Conservation (phyloP, 2,797 vertebrate species). For the Pipistrellus pipistrellus region DNA sequence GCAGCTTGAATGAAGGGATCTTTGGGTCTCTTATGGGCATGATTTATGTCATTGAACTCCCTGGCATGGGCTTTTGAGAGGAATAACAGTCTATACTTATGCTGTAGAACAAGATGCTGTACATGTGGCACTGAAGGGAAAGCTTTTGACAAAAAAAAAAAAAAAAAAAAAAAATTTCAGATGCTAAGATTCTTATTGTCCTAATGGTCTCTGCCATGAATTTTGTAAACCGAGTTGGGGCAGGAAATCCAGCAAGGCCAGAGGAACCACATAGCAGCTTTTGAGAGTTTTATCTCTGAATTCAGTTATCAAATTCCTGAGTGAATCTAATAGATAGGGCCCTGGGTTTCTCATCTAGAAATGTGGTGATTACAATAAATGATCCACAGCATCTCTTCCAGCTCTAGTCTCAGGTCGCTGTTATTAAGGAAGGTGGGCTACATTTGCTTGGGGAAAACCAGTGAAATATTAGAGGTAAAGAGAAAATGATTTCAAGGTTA, state of each 20-base stretch:
- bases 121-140: neutral
- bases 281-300: constrained; percentile 42
- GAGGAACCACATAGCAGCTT: neutral
- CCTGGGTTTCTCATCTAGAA: neutral
- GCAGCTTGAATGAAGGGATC: neutral
- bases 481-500: neutral
- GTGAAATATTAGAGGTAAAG: neutral
- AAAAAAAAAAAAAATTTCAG: too few relatives aligned
- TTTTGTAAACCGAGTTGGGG: neutral
- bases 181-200: neutral
- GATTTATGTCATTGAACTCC: neutral
- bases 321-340: neutral
- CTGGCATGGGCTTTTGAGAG: neutral
- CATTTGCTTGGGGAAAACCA: constrained; percentile 5
- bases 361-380: constrained; percentile 29
- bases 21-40: neutral
- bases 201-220: constrained; percentile 39
- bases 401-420: neutral
- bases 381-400: neutral
- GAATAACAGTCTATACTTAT: neutral
- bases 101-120: constrained; percentile 22
- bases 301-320: constrained; percentile 38
- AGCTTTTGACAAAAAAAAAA: constrained; percentile 54
- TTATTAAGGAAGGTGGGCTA: neutral
- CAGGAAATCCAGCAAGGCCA: constrained; percentile 50